These are phyloP conservation scores for Caenorhabditis remanei DNA, from an alignment of 1,140 invertebrate species.

Conservation along the genomic window DNA sequence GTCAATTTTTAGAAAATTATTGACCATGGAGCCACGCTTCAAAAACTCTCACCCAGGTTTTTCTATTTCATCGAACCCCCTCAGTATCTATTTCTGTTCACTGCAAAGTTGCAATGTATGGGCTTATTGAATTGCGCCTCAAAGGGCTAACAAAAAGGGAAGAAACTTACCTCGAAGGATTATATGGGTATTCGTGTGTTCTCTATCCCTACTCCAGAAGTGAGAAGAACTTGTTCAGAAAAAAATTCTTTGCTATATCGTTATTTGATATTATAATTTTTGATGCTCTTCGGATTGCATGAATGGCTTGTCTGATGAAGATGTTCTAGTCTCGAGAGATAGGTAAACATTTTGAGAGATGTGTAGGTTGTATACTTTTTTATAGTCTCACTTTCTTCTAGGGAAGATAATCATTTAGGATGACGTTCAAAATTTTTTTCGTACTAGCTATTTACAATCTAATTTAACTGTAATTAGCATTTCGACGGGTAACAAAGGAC, in stretches of 20 bases:
- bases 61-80: not conserved
- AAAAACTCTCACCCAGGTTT: not conserved
- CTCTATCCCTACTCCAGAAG: not conserved
- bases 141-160: not conserved
- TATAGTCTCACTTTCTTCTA: no score
- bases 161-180: not conserved
- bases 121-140: constrained; percentile 5
- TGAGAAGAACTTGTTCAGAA: not conserved
- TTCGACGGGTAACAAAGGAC: no score
- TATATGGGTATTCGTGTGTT: not conserved
- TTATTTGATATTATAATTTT: constrained; percentile 34
- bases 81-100: constrained; percentile 28
- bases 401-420: no score
- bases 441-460: no score
- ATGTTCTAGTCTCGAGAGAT: not conserved
- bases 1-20: not conserved
- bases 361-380: no score
- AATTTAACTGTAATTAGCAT: no score
- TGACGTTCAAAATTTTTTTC: no score
- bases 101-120: constrained; percentile 21
- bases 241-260: not conserved
- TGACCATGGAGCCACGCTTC: not conserved
- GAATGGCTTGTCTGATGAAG: not conserved
- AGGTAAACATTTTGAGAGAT: no score
- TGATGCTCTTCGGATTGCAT: not conserved